These are phyloP conservation scores for Baccha elongata DNA, from an alignment of 2,888 invertebrate species.

Conservation along the genomic window DNA sequence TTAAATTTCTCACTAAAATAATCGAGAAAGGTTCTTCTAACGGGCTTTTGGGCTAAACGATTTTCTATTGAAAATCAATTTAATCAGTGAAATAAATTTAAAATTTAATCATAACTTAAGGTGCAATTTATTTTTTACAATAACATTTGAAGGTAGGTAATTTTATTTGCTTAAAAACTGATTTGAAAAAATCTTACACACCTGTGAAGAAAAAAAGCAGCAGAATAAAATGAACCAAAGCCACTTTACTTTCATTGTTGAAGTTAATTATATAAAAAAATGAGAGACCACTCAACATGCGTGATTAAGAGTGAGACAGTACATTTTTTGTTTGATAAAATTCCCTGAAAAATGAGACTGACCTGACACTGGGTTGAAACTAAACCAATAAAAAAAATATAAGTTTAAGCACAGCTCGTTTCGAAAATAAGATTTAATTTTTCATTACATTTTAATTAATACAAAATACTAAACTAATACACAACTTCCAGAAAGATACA, in stretches of 20 bases:
- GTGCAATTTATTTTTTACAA: constrained; percentile 63
- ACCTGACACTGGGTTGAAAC: too few relatives aligned
- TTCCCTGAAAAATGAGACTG: constrained; percentile 48
- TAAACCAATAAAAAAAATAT: constrained; percentile 8
- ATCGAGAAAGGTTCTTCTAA: constrained; percentile 58
- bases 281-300: constrained; percentile 24
- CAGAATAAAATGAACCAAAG: constrained; percentile 61
- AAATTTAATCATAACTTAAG: constrained; percentile 43
- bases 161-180: neutral
- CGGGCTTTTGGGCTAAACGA: constrained; percentile 52
- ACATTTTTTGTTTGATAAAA: constrained; percentile 38
- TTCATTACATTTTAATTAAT: neutral
- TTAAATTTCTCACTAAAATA: constrained; percentile 63
- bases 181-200: constrained; percentile 26
- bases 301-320: constrained; percentile 51
- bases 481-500: constrained; percentile 76
- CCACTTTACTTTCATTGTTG: constrained; percentile 62
- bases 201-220: constrained; percentile 41
- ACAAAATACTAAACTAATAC: neutral
- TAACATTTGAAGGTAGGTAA: constrained; percentile 60
- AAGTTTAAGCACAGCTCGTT: neutral
- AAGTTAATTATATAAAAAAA: constrained; percentile 53
- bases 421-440: neutral
- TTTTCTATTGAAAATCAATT: constrained; percentile 59
- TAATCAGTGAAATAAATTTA: constrained; percentile 55